phyloP scores from a whole-genome alignment of 2,888 invertebrate genomes.

The Melinopterus prodromus region DNA sequence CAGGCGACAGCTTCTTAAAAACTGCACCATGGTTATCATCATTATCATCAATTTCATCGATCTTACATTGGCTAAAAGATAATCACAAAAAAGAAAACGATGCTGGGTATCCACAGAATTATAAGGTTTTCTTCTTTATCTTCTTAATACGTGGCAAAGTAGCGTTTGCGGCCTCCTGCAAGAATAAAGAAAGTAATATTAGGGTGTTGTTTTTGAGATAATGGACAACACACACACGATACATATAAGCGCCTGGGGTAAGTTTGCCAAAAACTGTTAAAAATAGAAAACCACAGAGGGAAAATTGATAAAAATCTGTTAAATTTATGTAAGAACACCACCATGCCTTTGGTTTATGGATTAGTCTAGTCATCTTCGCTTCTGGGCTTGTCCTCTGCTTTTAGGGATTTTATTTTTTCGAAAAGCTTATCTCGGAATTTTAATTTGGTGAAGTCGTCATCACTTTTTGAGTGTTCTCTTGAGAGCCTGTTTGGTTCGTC shows the following conservation, averaged over 20 bases:
- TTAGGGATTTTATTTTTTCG: conserved; percentile 30
- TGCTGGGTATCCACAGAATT: conserved; percentile 24
- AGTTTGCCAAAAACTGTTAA: conserved; percentile 8
- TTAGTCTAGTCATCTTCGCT: conserved; percentile 19
- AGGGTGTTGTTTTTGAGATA: not conserved
- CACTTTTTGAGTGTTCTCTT: conserved; percentile 53
- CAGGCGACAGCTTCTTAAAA: not conserved
- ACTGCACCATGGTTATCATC: not conserved
- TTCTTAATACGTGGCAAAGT: conserved; percentile 80
- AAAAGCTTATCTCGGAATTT: conserved; percentile 30
- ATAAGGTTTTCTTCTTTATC: conserved; percentile 72
- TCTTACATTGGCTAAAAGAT: conserved; percentile 32
- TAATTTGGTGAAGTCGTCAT: conserved; percentile 41
- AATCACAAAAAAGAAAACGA: conserved; percentile 32
- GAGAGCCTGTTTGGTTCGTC: conserved; percentile 33
- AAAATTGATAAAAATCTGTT: conserved; percentile 11
- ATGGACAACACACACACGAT: not conserved
- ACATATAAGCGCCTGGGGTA: conserved; percentile 9
- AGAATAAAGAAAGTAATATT: conserved; percentile 46
- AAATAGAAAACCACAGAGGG: conserved; percentile 1
- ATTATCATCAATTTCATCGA: conserved; percentile 11
- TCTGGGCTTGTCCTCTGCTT: conserved; percentile 22
- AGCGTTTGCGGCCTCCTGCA: conserved; percentile 74
- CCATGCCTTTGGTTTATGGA: conserved; percentile 37
- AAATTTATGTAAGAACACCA: conserved; percentile 32